phyloP scores from a whole-genome alignment of 2,888 invertebrate species.

The Laothoe populi region DNA sequence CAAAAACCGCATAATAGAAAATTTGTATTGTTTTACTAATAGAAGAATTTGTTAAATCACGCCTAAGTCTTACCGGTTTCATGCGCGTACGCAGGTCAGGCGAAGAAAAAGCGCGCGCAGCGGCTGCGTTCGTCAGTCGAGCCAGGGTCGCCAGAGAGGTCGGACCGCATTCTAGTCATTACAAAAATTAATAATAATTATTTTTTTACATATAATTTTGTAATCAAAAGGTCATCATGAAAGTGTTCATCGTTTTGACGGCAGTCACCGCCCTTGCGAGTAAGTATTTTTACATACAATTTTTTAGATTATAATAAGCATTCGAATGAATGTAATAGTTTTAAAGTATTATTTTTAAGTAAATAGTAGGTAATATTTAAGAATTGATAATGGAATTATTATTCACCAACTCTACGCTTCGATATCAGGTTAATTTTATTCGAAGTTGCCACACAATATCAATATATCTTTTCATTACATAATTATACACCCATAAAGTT shows the following conservation, averaged over 20 bases:
- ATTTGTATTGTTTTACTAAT: constrained; percentile 61
- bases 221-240: constrained; percentile 77
- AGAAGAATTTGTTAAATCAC: constrained; percentile 72
- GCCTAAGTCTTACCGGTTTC: constrained; percentile 77
- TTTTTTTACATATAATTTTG: constrained; percentile 44
- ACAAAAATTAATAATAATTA: constrained; percentile 51
- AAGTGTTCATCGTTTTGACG: constrained; percentile 81
- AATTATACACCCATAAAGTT: constrained; percentile 28
- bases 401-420: not conserved
- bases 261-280: constrained; percentile 77
- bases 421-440: constrained; percentile 26
- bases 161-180: constrained; percentile 82
- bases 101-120: constrained; percentile 81
- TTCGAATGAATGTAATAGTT: not conserved
- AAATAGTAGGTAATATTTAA: not conserved
- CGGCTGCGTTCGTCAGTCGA: constrained; percentile 71
- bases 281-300: constrained; percentile 57
- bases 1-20: constrained; percentile 25
- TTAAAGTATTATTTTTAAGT: not conserved
- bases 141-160: constrained; percentile 74
- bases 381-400: constrained; percentile 14
- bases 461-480: constrained; percentile 21
- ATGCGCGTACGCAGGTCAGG: constrained; percentile 64
- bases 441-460: constrained; percentile 21
- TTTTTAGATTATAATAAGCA: not conserved